Percentiles rank a stretch among this genome's conserved stretches.
Conservation (phyloP, 2,113 vertebrate species). For the Dipodomys spectabilis region DNA sequence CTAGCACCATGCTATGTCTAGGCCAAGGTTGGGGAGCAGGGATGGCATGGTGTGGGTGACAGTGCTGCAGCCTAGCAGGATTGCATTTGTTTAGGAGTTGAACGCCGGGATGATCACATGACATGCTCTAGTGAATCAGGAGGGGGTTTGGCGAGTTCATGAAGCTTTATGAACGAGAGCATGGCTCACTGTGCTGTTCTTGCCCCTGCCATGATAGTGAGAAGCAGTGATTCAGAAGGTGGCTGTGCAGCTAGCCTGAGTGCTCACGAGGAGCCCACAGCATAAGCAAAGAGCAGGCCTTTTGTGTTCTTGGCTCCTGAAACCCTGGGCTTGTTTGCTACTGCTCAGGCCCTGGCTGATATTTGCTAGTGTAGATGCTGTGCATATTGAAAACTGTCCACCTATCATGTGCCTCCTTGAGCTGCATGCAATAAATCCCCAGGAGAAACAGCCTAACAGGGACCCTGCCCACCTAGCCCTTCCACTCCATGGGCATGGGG, state of each 20-base stretch:
- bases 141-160: background rate
- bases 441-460: background rate
- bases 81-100: background rate
- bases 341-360: background rate
- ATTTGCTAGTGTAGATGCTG: background rate
- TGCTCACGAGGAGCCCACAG: background rate
- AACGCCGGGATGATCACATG: background rate
- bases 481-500: background rate
- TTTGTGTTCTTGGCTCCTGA: background rate
- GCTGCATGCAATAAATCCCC: too few species aligned
- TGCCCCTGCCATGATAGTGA: background rate
- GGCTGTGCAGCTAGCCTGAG: background rate
- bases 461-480: background rate
- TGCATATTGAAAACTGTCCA: background rate
- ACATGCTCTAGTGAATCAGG: background rate
- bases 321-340: background rate
- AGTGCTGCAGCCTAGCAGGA: background rate
- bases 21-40: background rate
- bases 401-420: background rate
- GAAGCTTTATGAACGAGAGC: background rate
- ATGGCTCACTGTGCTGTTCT: rapidly evolving
- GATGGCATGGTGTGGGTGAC: too few species aligned
- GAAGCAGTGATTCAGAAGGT: rapidly evolving
- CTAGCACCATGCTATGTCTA: background rate
- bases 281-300: background rate